Evolutionary conservation across 2,888 invertebrate genomes (phyloP), one percentile per base, ranked within the genome.

Genomic region (Cryptocheilus praepositus): DNA sequence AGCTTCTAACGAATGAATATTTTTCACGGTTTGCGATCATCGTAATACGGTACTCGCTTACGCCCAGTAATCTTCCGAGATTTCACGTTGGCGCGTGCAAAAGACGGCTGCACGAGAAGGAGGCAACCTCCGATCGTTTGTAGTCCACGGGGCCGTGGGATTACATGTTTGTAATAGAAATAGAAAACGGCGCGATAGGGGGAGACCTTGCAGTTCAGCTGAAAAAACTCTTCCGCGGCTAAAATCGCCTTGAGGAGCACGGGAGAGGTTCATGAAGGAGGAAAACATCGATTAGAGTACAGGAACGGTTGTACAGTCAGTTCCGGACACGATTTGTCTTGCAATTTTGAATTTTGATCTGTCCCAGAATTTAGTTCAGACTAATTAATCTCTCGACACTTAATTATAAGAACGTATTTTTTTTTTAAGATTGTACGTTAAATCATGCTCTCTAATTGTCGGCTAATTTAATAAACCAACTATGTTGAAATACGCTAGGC

Each of bases 161-260:
- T 59, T 49, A 58, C 59, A 60, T 71, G 65, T 74, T 57, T 63
- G 70, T 67, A 74, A 74, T 67, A 71, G 67, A 77, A 78, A 61
- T 64, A 72, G 46, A 60, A 57, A 59, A 52, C n/a, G 28, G 49
- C 49, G 11, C 13, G 53, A 19, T 43, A 21, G 52, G 49, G 16
- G 53, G 21, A 53, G 53, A n/a, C 53, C 53, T 53, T 53, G 53
- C 25, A 53, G 25, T 11, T 53, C 53, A 53, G 21, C 53, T 53
- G 53, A 53, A 53, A 22, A 53, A 53, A 53, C 53, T 53, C 53
- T 22, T 53, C 21, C 53, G 53, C 21, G 25, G 3, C 18, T n/a
- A 4, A 13, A 16, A 18, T 49, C 49, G 18, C 49, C 49, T 49
- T 49, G 49, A 49, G 18, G 49, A 19, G 15, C 28, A 51, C 43